Base-by-base conservation (phyloP, 1,140 invertebrate genomes). In the Cydia amplana region DNA sequence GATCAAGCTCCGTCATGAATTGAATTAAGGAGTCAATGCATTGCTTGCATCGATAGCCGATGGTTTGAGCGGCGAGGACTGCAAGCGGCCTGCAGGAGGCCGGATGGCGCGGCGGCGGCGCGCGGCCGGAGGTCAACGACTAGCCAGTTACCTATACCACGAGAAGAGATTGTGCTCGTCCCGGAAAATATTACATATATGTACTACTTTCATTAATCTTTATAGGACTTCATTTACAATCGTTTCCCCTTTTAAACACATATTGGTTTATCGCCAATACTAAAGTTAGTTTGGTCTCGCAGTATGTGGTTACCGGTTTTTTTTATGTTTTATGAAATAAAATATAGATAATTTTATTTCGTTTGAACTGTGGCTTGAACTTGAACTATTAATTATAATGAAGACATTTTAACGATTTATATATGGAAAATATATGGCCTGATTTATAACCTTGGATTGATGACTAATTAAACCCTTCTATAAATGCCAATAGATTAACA, bases 141-240 rank as follows among this genome's bases (percentile, higher is more conserved):
- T 65, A 70, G 28, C 65, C 55, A 20, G 18, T 23, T 60, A 23
- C 20, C n/a, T n/a, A n/a, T n/a, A 23, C 55, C 55, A 23, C 55
- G 7, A 60, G 55, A 60, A 60, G 20, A 60, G 55, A 60, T 55
- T 55, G 51, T 55, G 51, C n/a, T 55, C 51, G 51, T 55, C 51
- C 51, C 51, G 51, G 51, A 55, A 46, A 46, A 46, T 46, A 16
- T 55, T 55, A 55, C 0, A 55, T 55, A 7, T 9, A 55, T 5
- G 1, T 32, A 32, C 4, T 32, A 32, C 16, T 55, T 55, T 55
- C 51, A 55, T 55, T 55, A 18, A 55, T 18, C 51, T 55, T 55
- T 55, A 55, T 18, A 18, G 6, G 16, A 55, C 4, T 46, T 46
- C 14, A 46, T 46, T 3, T 12, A 46, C 1, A 46, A 46, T 16